Evolutionary conservation across 2,113 vertebrate genomes (phyloP).

Genomic region (Gasterosteus nipponicus): DNA sequence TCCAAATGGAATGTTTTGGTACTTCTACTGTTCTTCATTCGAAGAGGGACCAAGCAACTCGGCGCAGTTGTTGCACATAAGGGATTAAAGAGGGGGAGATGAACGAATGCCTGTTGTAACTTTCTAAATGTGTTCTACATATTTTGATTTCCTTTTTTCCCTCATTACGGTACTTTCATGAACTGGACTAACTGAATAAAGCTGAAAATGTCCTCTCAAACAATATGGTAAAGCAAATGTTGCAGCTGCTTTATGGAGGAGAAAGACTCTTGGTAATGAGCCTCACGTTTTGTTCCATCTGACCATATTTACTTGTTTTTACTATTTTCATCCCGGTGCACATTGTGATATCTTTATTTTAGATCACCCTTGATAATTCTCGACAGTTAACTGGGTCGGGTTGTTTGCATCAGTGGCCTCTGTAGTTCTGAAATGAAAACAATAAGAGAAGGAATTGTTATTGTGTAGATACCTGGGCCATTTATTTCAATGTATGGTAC

Average conservation of each 20-base stretch:
- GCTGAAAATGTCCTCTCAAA: constrained; percentile 52
- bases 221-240: constrained; percentile 33
- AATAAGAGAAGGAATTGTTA: neutral
- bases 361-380: constrained; percentile 31
- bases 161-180: constrained; percentile 47
- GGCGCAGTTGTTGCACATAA: constrained; percentile 67
- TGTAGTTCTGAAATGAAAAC: constrained; percentile 22
- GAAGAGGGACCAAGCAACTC: constrained; percentile 77
- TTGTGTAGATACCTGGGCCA: constrained; percentile 6
- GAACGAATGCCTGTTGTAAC: constrained; percentile 53
- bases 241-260: constrained; percentile 43
- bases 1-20: constrained; percentile 70
- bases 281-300: constrained; percentile 59
- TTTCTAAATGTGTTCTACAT: constrained; percentile 33
- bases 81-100: constrained; percentile 41
- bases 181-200: constrained; percentile 66
- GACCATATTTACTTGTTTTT: constrained; percentile 35
- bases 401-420: constrained; percentile 32
- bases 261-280: constrained; percentile 40
- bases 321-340: constrained; percentile 51
- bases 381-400: constrained; percentile 14
- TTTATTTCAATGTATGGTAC: constrained; percentile 53
- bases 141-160: constrained; percentile 20
- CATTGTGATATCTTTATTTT: constrained; percentile 17
- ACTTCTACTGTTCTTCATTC: constrained; percentile 62